Conservation (phyloP, 2,888 invertebrate species). For the Ophioninae sp. region DNA sequence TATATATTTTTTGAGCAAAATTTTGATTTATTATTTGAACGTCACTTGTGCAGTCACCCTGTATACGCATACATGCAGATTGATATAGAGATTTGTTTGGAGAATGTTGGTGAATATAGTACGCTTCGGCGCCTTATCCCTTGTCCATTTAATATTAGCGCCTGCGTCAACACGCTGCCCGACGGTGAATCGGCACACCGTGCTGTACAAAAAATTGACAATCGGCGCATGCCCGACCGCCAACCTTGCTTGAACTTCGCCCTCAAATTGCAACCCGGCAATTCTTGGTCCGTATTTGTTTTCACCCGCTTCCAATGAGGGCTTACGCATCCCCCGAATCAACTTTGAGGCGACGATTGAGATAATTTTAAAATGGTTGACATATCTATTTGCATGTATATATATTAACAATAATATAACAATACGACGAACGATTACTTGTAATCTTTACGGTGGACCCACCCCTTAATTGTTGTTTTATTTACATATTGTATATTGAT, state of each 20-base stretch:
- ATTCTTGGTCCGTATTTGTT: neutral
- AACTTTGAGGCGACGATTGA: no score
- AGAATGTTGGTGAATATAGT: constrained; percentile 37
- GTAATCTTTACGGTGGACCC: constrained; percentile 5
- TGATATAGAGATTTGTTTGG: constrained; percentile 22
- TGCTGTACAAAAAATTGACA: neutral
- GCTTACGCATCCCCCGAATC: neutral
- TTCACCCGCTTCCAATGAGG: neutral
- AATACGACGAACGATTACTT: no score
- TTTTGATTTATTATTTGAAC: no score
- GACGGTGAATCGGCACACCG: constrained; percentile 43
- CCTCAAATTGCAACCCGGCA: neutral
- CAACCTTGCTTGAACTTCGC: neutral
- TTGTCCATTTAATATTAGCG: constrained; percentile 77
- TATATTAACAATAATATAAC: no score
- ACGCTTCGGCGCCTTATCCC: constrained; percentile 61
- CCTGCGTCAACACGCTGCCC: constrained; percentile 75
- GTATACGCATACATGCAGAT: neutral
- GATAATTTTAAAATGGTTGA: no score
- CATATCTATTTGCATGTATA: no score
- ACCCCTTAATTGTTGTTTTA: no score
- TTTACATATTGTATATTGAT: no score
- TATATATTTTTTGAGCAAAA: no score
- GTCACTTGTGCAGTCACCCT: no score
- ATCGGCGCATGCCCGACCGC: neutral